Base-by-base conservation (phyloP, 2,113 vertebrate species). In the Romanogobio albipinnatus region DNA sequence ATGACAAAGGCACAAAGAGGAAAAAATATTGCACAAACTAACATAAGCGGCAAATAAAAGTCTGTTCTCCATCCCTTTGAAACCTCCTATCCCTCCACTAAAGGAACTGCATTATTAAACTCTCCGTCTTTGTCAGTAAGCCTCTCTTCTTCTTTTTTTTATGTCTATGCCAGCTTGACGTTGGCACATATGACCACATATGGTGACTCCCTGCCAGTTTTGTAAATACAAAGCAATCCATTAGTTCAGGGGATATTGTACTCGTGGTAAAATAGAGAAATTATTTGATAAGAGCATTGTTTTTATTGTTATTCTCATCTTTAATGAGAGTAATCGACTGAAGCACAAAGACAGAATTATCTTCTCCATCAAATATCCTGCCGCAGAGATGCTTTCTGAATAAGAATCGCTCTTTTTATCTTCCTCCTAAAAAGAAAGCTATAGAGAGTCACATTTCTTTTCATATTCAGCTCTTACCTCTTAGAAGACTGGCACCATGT, bases 341-440 rank as follows among this genome's bases (percentile, higher is more conserved):
- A 77, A 70, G 26, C 51, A 47, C 76, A 73, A 53, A 71, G 51
- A 26, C 49, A 51, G 39, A 66, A 24, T 85, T 80, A 71, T 85
- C 83, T 80, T 85, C 43, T 73, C 76, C 43, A 73, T 73, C 66
- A 85, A 85, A 85, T 74, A 59, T 80, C 76, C 73, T 64, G 49
- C 10, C 36, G 53, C 66, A 74, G 17, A 74, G 66, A 81, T 68
- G 36, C 26, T 62, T 58, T 79, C 14, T 24, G 66, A 85, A 80
- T 47, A 62, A n/a, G 77, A 84, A 59, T 47, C 14, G 0, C 51
- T 58, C 43, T 36, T 75, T 24, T 66, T 64, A 33, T 82, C 58
- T 86, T 73, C 24, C 47, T 22, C 17, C 68, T 47, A 59, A 53
- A 19, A 26, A 47, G 53, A 17, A 53, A 45, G 15, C 59, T 86